Conservation (phyloP, 2,888 invertebrate genomes). For the Parnassius mnemosyne region DNA sequence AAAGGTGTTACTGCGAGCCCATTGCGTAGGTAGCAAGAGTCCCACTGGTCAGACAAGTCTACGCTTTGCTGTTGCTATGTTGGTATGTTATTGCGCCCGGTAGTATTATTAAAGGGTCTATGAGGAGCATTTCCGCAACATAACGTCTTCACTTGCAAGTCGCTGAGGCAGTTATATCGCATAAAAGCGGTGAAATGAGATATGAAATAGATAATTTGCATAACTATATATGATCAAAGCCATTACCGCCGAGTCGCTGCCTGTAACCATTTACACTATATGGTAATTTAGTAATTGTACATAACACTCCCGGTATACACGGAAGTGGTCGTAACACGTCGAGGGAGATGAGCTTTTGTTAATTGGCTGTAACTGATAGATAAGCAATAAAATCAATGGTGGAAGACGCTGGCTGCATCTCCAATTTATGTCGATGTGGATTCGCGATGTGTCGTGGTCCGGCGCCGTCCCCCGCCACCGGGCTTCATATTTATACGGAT, state of each 20-base stretch:
- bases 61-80: conserved; percentile 32
- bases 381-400: conserved; percentile 75
- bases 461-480: conserved; percentile 76
- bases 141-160: conserved; percentile 14
- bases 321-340: conserved; percentile 56
- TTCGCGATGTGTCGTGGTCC: conserved; percentile 73
- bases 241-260: neutral
- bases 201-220: conserved; percentile 17
- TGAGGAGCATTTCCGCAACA: conserved; percentile 15
- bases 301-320: conserved; percentile 48
- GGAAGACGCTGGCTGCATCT: conserved; percentile 77
- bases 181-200: conserved; percentile 5
- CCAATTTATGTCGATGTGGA: conserved; percentile 75
- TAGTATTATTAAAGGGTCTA: conserved; percentile 12
- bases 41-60: conserved; percentile 37
- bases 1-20: conserved; percentile 31
- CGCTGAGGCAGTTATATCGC: conserved; percentile 3
- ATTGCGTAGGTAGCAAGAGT: conserved; percentile 36
- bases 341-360: conserved; percentile 63
- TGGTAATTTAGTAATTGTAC: conserved; percentile 46
- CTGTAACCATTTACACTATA: neutral
- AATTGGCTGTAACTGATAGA: conserved; percentile 73
- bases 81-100: conserved; percentile 25
- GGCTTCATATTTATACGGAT: conserved; percentile 79
- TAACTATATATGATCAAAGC: conserved; percentile 18